Evolutionary conservation across 2,888 invertebrate genomes (phyloP).

Genomic region (Meiosimyza decipiens): DNA sequence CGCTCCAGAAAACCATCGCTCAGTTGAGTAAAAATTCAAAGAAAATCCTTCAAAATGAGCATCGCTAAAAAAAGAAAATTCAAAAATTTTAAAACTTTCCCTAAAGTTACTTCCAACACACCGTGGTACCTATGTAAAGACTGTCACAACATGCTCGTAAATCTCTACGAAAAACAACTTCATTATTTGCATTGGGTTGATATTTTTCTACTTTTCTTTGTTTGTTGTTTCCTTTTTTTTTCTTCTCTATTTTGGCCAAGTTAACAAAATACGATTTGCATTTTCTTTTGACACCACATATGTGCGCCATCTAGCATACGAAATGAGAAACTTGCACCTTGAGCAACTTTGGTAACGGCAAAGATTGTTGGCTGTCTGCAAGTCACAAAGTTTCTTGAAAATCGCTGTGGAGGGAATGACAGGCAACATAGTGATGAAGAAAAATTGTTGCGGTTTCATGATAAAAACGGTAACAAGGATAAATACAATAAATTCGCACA

Average conservation of each 20-base stretch:
- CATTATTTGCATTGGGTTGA: conserved; percentile 4
- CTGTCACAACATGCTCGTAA: not conserved
- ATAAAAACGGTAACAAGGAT: conserved; percentile 8
- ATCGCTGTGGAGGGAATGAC: not conserved
- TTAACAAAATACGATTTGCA: conserved; percentile 22
- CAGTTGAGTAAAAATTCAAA: conserved; percentile 18
- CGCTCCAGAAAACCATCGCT: too few relatives aligned
- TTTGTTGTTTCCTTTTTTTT: not conserved
- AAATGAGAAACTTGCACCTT: conserved; percentile 11
- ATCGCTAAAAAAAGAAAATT: too few relatives aligned
- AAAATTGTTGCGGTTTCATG: conserved; percentile 25
- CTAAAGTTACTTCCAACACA: too few relatives aligned
- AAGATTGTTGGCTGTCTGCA: not conserved
- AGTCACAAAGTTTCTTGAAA: too few relatives aligned
- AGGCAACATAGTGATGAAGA: not conserved
- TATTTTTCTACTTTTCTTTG: not conserved
- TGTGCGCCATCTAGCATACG: conserved; percentile 25
- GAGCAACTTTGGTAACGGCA: not conserved
- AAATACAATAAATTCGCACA: not conserved
- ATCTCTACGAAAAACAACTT: not conserved
- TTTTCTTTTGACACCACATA: conserved; percentile 18
- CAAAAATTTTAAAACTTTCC: too few relatives aligned
- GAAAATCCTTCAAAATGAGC: not conserved
- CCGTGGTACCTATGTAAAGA: not conserved
- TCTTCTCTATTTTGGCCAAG: not conserved